Conservation (phyloP, 1,140 invertebrate species). For the Brachionus rubens region DNA sequence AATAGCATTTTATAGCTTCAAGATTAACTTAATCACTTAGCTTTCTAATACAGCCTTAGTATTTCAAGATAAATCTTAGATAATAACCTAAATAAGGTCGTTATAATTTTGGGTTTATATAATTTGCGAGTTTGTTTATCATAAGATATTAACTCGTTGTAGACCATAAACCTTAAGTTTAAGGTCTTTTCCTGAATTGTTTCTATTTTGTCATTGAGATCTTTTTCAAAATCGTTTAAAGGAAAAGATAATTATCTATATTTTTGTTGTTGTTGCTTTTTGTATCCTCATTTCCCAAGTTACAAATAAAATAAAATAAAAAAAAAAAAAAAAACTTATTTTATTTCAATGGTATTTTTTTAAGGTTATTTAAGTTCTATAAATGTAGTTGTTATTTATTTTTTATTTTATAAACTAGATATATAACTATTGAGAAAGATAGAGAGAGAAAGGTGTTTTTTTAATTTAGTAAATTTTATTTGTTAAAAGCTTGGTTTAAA, state of each 20-base stretch:
- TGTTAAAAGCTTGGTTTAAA: too few relatives aligned
- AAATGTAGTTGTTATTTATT: not conserved
- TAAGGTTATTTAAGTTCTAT: not conserved
- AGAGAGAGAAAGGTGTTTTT: too few relatives aligned
- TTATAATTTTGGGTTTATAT: constrained; percentile 36
- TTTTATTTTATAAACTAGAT: not conserved
- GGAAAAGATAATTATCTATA: too few relatives aligned
- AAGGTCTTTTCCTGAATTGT: constrained; percentile 11
- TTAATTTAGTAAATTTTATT: too few relatives aligned
- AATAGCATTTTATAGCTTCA: constrained; percentile 33
- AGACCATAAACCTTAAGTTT: not conserved
- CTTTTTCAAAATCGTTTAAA: not conserved
- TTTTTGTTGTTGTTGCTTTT: not conserved
- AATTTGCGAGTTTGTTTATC: constrained; percentile 30
- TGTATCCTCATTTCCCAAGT: too few relatives aligned
- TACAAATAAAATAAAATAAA: too few relatives aligned
- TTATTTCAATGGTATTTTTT: not conserved
- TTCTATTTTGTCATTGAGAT: not conserved
- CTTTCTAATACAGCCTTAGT: constrained; percentile 20
- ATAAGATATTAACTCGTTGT: not conserved
- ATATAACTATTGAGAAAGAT: too few relatives aligned
- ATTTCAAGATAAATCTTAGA: constrained; percentile 35
- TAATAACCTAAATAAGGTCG: constrained; percentile 45
- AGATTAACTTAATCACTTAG: constrained; percentile 46
- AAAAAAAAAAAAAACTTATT: too few relatives aligned